Evolutionary conservation across 2,113 vertebrate genomes (phyloP).

Genomic region (Peromyscus polionotus): DNA sequence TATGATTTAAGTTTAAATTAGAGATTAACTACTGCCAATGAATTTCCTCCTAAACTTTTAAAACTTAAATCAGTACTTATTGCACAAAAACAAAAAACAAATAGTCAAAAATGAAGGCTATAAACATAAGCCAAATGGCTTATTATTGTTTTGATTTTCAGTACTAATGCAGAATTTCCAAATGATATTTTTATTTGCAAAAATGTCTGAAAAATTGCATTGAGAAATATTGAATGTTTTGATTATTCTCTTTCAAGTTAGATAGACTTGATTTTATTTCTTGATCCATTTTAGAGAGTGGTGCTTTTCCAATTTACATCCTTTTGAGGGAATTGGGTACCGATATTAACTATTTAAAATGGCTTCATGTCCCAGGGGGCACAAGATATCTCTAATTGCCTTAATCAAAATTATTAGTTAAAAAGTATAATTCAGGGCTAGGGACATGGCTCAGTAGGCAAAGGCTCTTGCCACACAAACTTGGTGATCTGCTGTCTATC

Average conservation of each 20-base stretch:
- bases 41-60: conserved; percentile 52
- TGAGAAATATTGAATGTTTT: conserved; percentile 46
- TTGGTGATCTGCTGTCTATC: not conserved
- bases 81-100: conserved; percentile 12
- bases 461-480: not conserved
- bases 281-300: conserved; percentile 16
- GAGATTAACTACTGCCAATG: conserved; percentile 48
- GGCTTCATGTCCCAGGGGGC: not conserved
- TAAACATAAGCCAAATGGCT: conserved; percentile 54
- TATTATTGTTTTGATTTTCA: conserved; percentile 53
- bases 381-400: not conserved
- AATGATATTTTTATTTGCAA: conserved; percentile 47
- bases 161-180: conserved; percentile 54
- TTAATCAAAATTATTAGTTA: conserved; percentile 28
- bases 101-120: conserved; percentile 52
- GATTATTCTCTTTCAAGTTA: conserved; percentile 53
- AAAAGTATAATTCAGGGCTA: not conserved
- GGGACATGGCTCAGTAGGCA: not conserved
- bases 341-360: conserved; percentile 23
- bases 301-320: not conserved
- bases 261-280: conserved; percentile 40
- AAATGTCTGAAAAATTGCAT: conserved; percentile 61
- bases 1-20: conserved; percentile 31
- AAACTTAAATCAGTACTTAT: conserved; percentile 52
- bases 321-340: not conserved